Evolutionary conservation across 1,140 invertebrate species (phyloP).

Genomic region (Ruditapes philippinarum): DNA sequence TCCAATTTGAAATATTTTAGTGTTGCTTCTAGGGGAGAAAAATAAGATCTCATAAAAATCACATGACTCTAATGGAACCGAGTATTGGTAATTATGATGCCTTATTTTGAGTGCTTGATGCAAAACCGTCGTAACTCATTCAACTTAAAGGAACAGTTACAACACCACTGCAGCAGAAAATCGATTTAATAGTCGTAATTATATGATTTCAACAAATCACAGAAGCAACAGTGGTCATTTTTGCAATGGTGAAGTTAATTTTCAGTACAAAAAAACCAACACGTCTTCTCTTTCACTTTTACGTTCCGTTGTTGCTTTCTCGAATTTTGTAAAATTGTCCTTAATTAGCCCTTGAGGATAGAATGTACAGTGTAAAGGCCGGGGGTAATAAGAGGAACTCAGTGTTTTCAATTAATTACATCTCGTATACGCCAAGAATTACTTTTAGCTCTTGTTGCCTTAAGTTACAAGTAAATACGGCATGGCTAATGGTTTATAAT

Average conservation of each 20-base stretch:
- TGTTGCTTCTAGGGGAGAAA: no score
- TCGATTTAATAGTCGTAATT: conserved; percentile 9
- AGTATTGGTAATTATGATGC: not conserved
- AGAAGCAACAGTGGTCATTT: not conserved
- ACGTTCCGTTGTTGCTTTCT: not conserved
- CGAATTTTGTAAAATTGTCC: conserved; percentile 12
- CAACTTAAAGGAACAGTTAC: no score
- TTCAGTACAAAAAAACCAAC: not conserved
- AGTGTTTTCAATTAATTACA: conserved; percentile 10
- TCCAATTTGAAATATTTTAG: no score
- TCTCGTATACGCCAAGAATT: not conserved
- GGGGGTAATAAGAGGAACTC: not conserved
- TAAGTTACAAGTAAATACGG: not conserved
- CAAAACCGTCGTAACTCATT: no score
- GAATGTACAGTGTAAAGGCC: not conserved
- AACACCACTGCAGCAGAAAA: no score
- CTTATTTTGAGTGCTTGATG: no score
- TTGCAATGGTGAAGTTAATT: conserved; percentile 9
- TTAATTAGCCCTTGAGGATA: conserved; percentile 33
- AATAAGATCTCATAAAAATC: not conserved
- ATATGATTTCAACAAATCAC: not conserved
- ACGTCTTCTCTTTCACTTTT: not conserved
- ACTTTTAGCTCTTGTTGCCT: not conserved
- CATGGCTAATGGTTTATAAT: not conserved
- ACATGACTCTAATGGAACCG: not conserved